A percentile compares a stretch with the other conserved stretches of the same genome.
Conservation (phyloP, 2,888 invertebrate species). For the Marasmarcha lunaedactyla region DNA sequence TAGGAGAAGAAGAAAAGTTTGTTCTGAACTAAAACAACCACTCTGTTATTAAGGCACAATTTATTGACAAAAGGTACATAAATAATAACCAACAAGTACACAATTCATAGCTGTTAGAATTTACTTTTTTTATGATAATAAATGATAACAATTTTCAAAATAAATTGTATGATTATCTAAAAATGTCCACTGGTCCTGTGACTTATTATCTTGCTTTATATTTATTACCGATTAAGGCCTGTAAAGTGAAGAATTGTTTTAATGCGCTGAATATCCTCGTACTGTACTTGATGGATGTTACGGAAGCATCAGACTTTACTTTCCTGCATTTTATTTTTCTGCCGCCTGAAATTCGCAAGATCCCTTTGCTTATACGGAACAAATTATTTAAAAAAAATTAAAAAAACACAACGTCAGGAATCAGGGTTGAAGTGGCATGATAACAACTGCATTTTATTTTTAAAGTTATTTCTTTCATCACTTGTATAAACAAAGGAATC, state of each 20-base stretch:
- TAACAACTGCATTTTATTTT: no score
- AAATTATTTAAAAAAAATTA: conserved; percentile 21
- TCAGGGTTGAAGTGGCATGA: conserved; percentile 5
- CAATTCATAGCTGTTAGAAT: conserved; percentile 40
- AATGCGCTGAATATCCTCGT: conserved; percentile 60
- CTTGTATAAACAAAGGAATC: conserved; percentile 8
- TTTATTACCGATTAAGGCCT: conserved; percentile 58
- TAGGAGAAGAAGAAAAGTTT: no score
- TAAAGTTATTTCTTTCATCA: no score
- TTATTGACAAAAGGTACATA: conserved; percentile 27
- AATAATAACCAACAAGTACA: conserved; percentile 52
- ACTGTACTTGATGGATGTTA: conserved; percentile 54
- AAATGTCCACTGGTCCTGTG: conserved; percentile 3
- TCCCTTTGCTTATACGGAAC: conserved; percentile 30
- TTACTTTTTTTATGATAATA: conserved; percentile 17
- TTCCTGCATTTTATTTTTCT: conserved; percentile 64
- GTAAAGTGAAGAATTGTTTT: conserved; percentile 66
- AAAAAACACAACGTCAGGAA: conserved; percentile 12
- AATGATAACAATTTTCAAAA: conserved; percentile 16
- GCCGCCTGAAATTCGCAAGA: conserved; percentile 56
- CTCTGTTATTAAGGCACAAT: not conserved
- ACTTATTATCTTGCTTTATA: conserved; percentile 50
- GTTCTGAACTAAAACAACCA: no score
- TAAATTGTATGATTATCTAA: conserved; percentile 9
- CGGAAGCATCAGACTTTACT: conserved; percentile 49